phyloP scores from a whole-genome alignment of 2,888 invertebrate genomes.

The Agapetus fuscipes region DNA sequence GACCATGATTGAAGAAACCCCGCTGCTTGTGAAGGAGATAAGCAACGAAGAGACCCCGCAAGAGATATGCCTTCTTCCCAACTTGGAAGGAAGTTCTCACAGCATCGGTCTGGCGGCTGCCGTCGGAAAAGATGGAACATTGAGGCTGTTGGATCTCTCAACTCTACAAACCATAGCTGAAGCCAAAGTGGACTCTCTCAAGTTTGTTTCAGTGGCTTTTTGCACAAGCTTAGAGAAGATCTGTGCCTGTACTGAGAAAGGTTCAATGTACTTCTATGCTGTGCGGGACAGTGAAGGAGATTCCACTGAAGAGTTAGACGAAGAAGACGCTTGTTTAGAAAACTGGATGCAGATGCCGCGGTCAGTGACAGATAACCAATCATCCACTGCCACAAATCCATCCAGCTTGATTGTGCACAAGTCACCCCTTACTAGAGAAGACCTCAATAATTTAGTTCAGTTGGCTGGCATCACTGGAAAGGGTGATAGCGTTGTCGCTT shows the following conservation, averaged over 20 bases:
- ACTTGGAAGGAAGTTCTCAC: slow-evolving; percentile 33
- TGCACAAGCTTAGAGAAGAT: slow-evolving; percentile 82
- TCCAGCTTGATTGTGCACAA: slow-evolving; percentile 46
- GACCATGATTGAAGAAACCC: slow-evolving; percentile 43
- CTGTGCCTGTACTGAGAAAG: slow-evolving; percentile 73
- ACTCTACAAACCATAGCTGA: slow-evolving; percentile 59
- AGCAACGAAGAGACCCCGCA: slow-evolving; percentile 56
- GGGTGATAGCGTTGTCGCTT: slow-evolving; percentile 43
- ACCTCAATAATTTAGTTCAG: slow-evolving; percentile 58
- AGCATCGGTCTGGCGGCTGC: slow-evolving; percentile 57
- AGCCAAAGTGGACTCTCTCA: slow-evolving; percentile 56
- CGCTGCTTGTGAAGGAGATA: slow-evolving; percentile 51
- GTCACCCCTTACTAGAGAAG: slow-evolving; percentile 44
- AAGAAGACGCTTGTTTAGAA: slow-evolving; percentile 41
- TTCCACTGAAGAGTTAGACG: slow-evolving; percentile 61
- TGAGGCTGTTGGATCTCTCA: slow-evolving; percentile 62
- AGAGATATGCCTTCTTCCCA: slow-evolving; percentile 59
- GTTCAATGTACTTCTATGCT: slow-evolving; percentile 74
- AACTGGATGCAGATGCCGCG: slow-evolving; percentile 10
- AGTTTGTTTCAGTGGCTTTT: slow-evolving; percentile 74
- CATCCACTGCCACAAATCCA: slow-evolving; percentile 6
- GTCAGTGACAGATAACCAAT: slow-evolving; percentile 5
- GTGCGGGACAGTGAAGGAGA: slow-evolving; percentile 64
- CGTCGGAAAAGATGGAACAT: slow-evolving; percentile 64
- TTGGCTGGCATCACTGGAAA: slow-evolving; percentile 67